Evolutionary conservation across 2,113 vertebrate species (phyloP).

Genomic region (Bolborhynchus lineola): DNA sequence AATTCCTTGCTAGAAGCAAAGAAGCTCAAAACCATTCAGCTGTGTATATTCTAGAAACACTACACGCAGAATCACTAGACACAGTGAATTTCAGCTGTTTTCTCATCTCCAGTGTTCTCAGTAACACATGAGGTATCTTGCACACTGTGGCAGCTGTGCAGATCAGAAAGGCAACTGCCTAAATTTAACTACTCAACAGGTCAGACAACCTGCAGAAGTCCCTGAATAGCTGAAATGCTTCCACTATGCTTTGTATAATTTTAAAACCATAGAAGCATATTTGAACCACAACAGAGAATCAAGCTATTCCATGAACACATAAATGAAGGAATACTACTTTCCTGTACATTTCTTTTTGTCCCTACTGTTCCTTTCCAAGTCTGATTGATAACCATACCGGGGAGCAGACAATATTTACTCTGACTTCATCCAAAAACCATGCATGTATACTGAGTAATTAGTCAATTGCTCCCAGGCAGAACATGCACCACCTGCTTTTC

Average conservation of each 20-base stretch:
- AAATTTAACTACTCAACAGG: conserved; percentile 34
- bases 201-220: not conserved
- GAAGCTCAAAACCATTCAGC: conserved; percentile 55
- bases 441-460: accelerated
- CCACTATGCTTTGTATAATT: not conserved
- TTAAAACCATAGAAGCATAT: not conserved
- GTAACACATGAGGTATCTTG: conserved; percentile 45
- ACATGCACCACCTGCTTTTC: not conserved
- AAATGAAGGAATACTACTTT: not conserved
- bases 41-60: conserved; percentile 52
- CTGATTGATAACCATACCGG: not conserved
- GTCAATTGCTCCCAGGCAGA: not conserved
- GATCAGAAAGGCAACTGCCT: not conserved
- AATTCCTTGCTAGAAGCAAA: conserved; percentile 30
- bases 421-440: not conserved
- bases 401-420: not conserved
- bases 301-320: not conserved
- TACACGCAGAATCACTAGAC: conserved; percentile 11
- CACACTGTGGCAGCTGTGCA: conserved; percentile 41
- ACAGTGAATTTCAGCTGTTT: conserved; percentile 49
- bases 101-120: conserved; percentile 33
- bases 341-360: not conserved
- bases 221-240: not conserved
- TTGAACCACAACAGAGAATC: not conserved
- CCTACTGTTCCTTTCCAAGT: not conserved